These are phyloP conservation scores for Ahaetulla prasina DNA, from an alignment of 2,113 vertebrate genomes.

Conservation along the genomic window DNA sequence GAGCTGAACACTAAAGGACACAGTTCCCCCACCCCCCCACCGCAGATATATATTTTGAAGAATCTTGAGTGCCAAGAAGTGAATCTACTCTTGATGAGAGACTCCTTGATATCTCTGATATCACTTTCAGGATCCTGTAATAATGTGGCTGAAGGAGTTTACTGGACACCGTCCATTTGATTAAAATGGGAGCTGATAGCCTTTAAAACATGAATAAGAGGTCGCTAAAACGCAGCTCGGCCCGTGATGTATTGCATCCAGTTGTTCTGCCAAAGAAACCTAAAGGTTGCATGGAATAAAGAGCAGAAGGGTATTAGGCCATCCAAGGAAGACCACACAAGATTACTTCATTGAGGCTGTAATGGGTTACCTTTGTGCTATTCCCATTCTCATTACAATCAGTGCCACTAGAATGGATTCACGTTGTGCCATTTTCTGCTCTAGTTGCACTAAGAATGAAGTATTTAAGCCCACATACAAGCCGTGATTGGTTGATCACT, in stretches of 20 bases:
- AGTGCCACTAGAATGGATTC: constrained; percentile 48
- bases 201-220: constrained; percentile 6
- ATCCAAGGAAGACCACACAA: constrained; percentile 48
- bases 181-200: constrained; percentile 20
- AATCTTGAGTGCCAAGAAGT: not conserved
- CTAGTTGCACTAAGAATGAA: constrained; percentile 48
- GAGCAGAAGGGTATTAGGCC: constrained; percentile 38
- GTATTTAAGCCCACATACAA: constrained; percentile 31
- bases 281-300: constrained; percentile 32
- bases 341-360: constrained; percentile 47
- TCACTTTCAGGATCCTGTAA: not conserved
- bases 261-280: constrained; percentile 18
- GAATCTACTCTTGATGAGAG: not conserved
- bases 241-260: not conserved
- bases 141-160: constrained; percentile 8
- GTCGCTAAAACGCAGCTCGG: constrained; percentile 27
- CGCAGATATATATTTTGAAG: not conserved
- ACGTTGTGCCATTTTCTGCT: constrained; percentile 59
- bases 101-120: constrained; percentile 2
- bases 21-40: not conserved
- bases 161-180: not conserved
- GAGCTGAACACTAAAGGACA: not conserved
- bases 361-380: constrained; percentile 50
- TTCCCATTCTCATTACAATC: constrained; percentile 50
- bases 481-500: constrained; percentile 43